Conservation (phyloP, 35 echinoderm and acorn worm genomes). For the Ophioderma brevispina region DNA sequence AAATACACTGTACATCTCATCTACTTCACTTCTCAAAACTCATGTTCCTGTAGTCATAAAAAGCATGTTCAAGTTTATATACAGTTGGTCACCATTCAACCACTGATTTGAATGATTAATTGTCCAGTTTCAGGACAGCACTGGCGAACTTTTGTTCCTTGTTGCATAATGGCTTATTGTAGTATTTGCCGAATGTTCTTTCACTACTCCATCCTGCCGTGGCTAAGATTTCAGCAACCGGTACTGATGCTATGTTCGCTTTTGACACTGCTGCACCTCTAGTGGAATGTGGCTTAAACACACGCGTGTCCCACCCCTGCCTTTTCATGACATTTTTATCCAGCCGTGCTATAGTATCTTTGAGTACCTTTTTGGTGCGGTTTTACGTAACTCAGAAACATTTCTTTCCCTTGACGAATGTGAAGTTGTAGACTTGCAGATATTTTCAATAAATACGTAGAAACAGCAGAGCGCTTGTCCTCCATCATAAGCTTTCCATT, state of each 20-base stretch:
- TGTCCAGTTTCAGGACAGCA: too few species aligned
- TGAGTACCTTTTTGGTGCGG: background rate
- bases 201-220: background rate
- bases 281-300: background rate
- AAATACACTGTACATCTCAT: too few species aligned
- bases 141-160: too few species aligned
- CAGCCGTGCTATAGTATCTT: background rate
- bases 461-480: background rate
- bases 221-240: background rate
- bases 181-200: background rate
- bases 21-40: too few species aligned
- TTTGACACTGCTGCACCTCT: background rate
- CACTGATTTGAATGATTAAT: too few species aligned
- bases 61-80: too few species aligned
- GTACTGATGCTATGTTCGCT: background rate
- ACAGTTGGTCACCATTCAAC: too few species aligned
- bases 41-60: too few species aligned
- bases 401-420: background rate
- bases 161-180: too few species aligned
- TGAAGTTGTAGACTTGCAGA: too few species aligned
- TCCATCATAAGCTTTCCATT: background rate
- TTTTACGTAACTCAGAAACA: conserved; percentile 2
- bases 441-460: background rate
- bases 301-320: background rate
- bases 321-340: background rate